A percentile compares a stretch with the other conserved stretches of the same genome.
These are phyloP conservation scores for Megaustenia siamemsis DNA, from an alignment of 2,888 invertebrate genomes.

Conservation along the genomic window DNA sequence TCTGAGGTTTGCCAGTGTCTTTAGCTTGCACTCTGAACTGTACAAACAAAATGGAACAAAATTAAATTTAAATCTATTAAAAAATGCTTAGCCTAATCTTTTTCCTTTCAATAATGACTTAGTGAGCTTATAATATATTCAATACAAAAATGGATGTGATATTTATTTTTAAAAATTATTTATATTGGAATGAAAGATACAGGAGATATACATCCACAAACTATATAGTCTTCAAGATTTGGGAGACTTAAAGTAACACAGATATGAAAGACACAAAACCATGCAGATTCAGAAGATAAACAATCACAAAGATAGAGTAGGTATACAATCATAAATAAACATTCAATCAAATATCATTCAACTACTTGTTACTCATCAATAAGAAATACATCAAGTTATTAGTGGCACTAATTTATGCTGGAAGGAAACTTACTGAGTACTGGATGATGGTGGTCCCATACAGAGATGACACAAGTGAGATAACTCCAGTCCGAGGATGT, in stretches of 20 bases:
- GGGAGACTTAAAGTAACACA: too few relatives aligned
- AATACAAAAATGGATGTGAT: too few relatives aligned
- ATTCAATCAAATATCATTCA: background rate
- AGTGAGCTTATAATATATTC: too few relatives aligned
- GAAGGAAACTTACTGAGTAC: conserved; percentile 59
- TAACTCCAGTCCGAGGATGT: conserved; percentile 66
- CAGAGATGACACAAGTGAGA: conserved; percentile 61
- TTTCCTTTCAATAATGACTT: too few relatives aligned
- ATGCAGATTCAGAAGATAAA: too few relatives aligned
- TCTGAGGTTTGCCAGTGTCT: conserved; percentile 68
- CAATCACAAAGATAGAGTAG: background rate
- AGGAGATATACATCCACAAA: too few relatives aligned
- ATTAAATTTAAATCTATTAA: background rate
- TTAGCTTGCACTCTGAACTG: conserved; percentile 70
- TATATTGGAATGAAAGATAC: too few relatives aligned
- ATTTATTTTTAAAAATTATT: too few relatives aligned
- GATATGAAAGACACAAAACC: too few relatives aligned
- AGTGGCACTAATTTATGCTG: background rate
- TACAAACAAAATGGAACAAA: background rate
- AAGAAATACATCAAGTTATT: too few relatives aligned
- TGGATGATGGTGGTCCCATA: conserved; percentile 56
- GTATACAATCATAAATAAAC: background rate
- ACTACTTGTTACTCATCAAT: background rate
- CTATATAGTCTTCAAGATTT: too few relatives aligned
- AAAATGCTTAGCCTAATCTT: too few relatives aligned